Conservation (phyloP, 1,140 invertebrate genomes). For the Heliothis subflexa region DNA sequence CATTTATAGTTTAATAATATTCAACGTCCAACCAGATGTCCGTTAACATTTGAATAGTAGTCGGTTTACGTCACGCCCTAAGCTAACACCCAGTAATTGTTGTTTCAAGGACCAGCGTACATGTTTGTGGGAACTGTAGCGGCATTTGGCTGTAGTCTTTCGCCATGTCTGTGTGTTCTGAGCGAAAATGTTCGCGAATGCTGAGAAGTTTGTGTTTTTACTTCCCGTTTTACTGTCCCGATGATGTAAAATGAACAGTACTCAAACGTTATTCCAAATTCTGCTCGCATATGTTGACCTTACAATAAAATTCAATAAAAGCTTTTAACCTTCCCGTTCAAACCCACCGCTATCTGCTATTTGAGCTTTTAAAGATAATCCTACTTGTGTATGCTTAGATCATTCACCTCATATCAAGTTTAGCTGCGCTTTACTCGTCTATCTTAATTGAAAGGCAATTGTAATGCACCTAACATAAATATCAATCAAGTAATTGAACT, state of each 20-base stretch:
- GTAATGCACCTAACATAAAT: slow-evolving; percentile 67
- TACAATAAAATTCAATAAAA: slow-evolving; percentile 14
- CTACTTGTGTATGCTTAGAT: slow-evolving; percentile 20
- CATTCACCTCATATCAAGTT: slow-evolving; percentile 34
- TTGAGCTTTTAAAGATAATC: not conserved
- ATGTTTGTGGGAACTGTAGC: slow-evolving; percentile 27
- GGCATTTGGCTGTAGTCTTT: slow-evolving; percentile 40
- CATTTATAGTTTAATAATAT: not conserved
- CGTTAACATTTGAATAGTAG: slow-evolving; percentile 2
- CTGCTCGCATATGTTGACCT: slow-evolving; percentile 9
- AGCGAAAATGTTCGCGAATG: slow-evolving; percentile 26
- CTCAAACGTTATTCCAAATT: slow-evolving; percentile 6
- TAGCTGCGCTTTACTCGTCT: slow-evolving; percentile 24
- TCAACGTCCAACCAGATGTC: not conserved
- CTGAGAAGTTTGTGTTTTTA: not conserved
- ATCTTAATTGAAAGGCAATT: slow-evolving; percentile 73
- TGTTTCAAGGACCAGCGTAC: slow-evolving; percentile 37
- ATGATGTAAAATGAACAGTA: slow-evolving; percentile 27
- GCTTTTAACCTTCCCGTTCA: slow-evolving; percentile 20
- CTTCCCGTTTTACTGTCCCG: not conserved
- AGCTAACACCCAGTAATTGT: slow-evolving; percentile 38
- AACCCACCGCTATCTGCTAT: slow-evolving; percentile 9
- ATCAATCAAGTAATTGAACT: slow-evolving; percentile 68
- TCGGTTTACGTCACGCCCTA: slow-evolving; percentile 32
- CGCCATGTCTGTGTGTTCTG: slow-evolving; percentile 6